phyloP scores from a whole-genome alignment of 2,888 invertebrate genomes.

The Drosophila borborema region DNA sequence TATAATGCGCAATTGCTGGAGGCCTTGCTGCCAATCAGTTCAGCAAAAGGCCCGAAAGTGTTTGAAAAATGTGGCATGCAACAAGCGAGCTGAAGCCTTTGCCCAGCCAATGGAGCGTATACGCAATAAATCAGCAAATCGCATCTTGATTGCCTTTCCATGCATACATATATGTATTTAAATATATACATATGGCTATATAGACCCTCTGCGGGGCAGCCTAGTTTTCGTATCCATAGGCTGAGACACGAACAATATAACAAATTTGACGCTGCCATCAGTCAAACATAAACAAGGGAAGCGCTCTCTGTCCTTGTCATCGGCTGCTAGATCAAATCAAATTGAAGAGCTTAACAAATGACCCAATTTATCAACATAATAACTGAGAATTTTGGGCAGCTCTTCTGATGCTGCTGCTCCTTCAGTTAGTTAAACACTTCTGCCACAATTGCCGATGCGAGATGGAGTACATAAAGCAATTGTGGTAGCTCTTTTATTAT shows the following conservation, averaged over 20 bases:
- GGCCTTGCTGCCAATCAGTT: slow-evolving; percentile 52
- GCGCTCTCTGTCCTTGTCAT: slow-evolving; percentile 6
- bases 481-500: not conserved
- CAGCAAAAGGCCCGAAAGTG: not conserved
- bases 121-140: slow-evolving; percentile 54
- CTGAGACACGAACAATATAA: slow-evolving; percentile 10
- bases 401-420: not conserved
- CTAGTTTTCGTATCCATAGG: slow-evolving; percentile 5
- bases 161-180: not conserved
- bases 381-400: not conserved
- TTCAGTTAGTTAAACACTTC: slow-evolving; percentile 6
- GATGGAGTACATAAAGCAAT: not conserved
- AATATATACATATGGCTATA: not conserved
- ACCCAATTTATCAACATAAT: slow-evolving; percentile 21
- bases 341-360: slow-evolving; percentile 28
- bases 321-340: slow-evolving; percentile 17
- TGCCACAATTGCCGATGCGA: not conserved
- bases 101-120: slow-evolving; percentile 16
- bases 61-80: slow-evolving; percentile 26
- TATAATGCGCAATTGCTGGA: slow-evolving; percentile 39
- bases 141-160: slow-evolving; percentile 44
- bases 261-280: slow-evolving; percentile 32
- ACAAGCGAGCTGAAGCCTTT: slow-evolving; percentile 25
- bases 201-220: not conserved
- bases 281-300: slow-evolving; percentile 10